These are phyloP conservation scores for Aspiorhynchus laticeps DNA, from an alignment of 2,113 vertebrate genomes.

Conservation along the genomic window DNA sequence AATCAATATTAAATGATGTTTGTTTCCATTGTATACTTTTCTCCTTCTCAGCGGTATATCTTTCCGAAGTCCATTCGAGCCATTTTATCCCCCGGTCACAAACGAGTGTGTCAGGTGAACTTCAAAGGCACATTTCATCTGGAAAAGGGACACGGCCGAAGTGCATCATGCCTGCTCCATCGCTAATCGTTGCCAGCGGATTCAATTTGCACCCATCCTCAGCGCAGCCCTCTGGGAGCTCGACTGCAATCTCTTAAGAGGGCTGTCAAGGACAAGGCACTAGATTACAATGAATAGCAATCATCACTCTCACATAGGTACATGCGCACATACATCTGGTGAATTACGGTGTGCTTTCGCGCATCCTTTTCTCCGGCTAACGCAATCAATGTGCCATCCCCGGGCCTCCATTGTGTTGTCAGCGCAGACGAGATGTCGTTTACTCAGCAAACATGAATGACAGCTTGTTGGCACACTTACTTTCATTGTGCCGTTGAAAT, in stretches of 20 bases:
- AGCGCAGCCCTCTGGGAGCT: constrained; percentile 21
- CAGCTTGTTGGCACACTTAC: constrained; percentile 36
- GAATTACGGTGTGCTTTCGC: neutral
- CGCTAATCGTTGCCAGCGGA: constrained; percentile 48
- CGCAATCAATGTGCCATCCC: constrained; percentile 20
- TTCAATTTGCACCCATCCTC: constrained; percentile 54
- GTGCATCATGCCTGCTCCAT: constrained; percentile 23
- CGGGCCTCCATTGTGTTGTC: constrained; percentile 16
- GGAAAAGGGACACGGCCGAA: constrained; percentile 21
- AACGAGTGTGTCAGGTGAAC: constrained; percentile 19
- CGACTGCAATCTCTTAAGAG: constrained; percentile 43
- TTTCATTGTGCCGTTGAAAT: constrained; percentile 33
- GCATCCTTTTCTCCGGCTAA: constrained; percentile 1
- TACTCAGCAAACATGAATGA: constrained; percentile 41
- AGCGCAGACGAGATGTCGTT: neutral
- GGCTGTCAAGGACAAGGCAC: constrained; percentile 40
- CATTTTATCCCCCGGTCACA: neutral
- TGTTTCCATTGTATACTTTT: neutral
- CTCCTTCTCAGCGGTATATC: neutral
- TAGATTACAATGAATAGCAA: constrained; percentile 42
- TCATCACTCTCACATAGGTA: constrained; percentile 11
- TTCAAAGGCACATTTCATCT: constrained; percentile 21
- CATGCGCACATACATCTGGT: neutral
- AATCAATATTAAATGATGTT: constrained; percentile 29
- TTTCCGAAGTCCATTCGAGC: neutral